Evolutionary conservation across 35 echinoderm and acorn worm species (phyloP), one percentile per base, ranked within the genome.

Genomic region (Stichopus chloronotus): DNA sequence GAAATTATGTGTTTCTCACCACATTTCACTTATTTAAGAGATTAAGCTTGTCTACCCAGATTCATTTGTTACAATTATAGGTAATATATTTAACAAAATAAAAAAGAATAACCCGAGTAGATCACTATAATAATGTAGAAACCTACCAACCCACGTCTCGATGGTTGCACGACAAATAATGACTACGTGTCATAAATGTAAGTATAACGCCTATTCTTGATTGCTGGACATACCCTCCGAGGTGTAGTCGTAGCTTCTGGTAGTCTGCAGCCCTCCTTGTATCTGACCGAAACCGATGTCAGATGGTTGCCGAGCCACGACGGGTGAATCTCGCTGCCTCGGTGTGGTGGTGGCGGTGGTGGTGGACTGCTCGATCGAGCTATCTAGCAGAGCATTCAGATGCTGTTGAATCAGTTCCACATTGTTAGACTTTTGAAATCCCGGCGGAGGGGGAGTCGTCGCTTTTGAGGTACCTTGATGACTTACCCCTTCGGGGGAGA

Each of bases 381-480:
- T 71, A n/a, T 89, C 87, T 59, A 89, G 52, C 61, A 89, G 52
- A 6, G 87, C 87, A 19, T 89, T 89, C 6, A 89, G 59, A 56
- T 85, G 82, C 71, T 89, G 87, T 60, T 89, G 59, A 52, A 89
- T 65, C 19, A 65, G 52, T 19, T 89, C 87, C 52, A 74, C 87
- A 89, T 74, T 89, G 25, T 72, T 89, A 25, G 59, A 89, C 61
- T 63, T 65, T 52, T 89, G 87, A 74, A 89, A 89, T 8, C 87
- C 87, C 87, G 87, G 87, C 5, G 87, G 87, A 5, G 87, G 84
- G 55, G 84, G 82, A n/a, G 82, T 56, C 1, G 80, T 83, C 19
- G 25, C 55, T 55, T 53, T 58, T 58, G 82, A 19, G 3, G 82
- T 10, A 23, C 24, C 17, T 9, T 56, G 57, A 8, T 16, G 21